A percentile compares a stretch with the other conserved stretches of the same genome.
Evolutionary conservation across 2,888 invertebrate genomes (phyloP).

Genomic region (Mimachlamys varia): DNA sequence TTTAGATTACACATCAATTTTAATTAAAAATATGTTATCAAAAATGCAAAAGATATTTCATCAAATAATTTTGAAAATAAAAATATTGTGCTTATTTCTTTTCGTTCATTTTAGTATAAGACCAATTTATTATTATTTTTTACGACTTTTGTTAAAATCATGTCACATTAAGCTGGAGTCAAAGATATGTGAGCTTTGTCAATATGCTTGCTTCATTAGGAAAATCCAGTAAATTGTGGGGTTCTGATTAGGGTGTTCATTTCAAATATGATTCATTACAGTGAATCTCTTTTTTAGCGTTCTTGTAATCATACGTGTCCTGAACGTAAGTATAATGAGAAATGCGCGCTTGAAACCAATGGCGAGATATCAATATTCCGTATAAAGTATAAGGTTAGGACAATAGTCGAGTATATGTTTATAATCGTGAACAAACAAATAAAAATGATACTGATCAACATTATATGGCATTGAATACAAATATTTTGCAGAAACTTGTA

Average conservation of each 20-base stretch:
- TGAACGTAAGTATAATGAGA: neutral
- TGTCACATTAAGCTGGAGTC: neutral
- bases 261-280: too few species aligned
- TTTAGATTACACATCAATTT: neutral
- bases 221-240: neutral
- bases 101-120: too few species aligned
- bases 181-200: neutral
- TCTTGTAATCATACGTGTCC: neutral
- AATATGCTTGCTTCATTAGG: slow-evolving; percentile 19
- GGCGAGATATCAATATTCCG: neutral
- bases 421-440: too few species aligned
- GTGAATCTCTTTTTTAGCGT: neutral
- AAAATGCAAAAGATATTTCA: too few species aligned
- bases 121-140: too few species aligned
- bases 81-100: too few species aligned
- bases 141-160: too few species aligned
- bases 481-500: neutral
- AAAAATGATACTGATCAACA: neutral
- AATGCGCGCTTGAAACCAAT: neutral
- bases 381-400: neutral
- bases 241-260: neutral
- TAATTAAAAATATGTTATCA: too few species aligned
- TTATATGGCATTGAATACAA: neutral
- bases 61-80: too few species aligned
- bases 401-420: too few species aligned